These are phyloP conservation scores for Deilephila elpenor DNA, from an alignment of 2,888 invertebrate species.

Conservation along the genomic window DNA sequence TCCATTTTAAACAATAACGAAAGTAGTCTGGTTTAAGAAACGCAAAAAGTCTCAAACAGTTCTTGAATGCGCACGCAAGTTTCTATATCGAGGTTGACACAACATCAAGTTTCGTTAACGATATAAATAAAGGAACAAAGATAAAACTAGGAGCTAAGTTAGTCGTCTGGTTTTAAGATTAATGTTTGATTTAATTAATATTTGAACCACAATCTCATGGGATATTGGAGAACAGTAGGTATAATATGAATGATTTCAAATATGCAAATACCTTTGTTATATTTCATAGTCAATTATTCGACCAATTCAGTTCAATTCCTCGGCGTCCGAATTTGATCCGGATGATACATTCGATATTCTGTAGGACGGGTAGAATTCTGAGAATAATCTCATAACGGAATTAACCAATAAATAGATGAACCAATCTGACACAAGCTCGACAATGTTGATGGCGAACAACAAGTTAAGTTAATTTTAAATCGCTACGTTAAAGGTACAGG, in stretches of 20 bases:
- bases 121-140: too few relatives aligned
- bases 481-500: neutral
- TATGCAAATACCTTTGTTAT: too few relatives aligned
- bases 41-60: neutral
- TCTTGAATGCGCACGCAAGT: slow-evolving; percentile 11
- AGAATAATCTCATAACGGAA: too few relatives aligned
- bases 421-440: slow-evolving; percentile 3
- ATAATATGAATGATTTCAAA: too few relatives aligned
- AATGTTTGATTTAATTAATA: too few relatives aligned
- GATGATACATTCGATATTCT: neutral
- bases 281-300: too few relatives aligned
- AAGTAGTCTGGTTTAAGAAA: neutral
- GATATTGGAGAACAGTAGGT: neutral
- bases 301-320: too few relatives aligned
- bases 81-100: neutral
- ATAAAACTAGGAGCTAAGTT: too few relatives aligned
- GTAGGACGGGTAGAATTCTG: neutral
- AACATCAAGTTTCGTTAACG: too few relatives aligned
- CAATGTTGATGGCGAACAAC: neutral
- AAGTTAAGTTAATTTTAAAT: neutral
- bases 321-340: too few relatives aligned
- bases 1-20: neutral
- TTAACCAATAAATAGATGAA: slow-evolving; percentile 4
- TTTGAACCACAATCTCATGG: neutral
- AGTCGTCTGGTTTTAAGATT: too few relatives aligned